Evolutionary conservation across 2,113 vertebrate genomes (phyloP).

Genomic region (Rhinolophus sinicus): DNA sequence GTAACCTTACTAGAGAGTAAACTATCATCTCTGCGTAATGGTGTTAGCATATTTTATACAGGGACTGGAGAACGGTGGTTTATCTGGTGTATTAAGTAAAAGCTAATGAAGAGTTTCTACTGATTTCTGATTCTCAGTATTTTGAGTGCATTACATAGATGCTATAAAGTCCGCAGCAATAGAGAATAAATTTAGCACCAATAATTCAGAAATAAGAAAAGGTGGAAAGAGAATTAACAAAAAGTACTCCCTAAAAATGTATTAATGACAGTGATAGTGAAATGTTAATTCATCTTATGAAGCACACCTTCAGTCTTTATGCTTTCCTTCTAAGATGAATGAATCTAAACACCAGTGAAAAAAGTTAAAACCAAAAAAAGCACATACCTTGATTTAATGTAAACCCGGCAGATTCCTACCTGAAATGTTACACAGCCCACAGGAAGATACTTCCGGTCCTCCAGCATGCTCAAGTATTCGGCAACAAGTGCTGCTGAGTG

Average conservation of each 20-base stretch:
- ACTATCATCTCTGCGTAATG: not conserved
- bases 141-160: not conserved
- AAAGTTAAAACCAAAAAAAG: not conserved
- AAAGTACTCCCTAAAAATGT: not conserved
- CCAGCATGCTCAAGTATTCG: conserved; percentile 98
- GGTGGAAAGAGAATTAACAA: not conserved
- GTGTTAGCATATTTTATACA: not conserved
- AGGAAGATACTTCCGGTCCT: conserved; percentile 98
- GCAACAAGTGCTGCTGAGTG: conserved; percentile 99
- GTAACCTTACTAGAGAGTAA: not conserved
- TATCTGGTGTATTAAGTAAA: not conserved
- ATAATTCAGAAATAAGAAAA: conserved; percentile 2
- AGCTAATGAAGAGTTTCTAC: not conserved
- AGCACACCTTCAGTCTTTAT: not conserved
- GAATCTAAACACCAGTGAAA: not conserved
- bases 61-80: not conserved
- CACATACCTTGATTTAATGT: not conserved
- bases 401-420: conserved; percentile 83
- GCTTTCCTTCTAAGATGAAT: not conserved
- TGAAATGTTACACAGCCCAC: conserved; percentile 99
- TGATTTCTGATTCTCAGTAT: not conserved
- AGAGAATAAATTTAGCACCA: not conserved
- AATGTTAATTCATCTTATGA: not conserved
- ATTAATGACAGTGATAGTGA: not conserved
- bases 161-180: not conserved